Evolutionary conservation across 2,888 invertebrate species (phyloP), one percentile per base, ranked within the genome.

Genomic region (Drosophila robusta): DNA sequence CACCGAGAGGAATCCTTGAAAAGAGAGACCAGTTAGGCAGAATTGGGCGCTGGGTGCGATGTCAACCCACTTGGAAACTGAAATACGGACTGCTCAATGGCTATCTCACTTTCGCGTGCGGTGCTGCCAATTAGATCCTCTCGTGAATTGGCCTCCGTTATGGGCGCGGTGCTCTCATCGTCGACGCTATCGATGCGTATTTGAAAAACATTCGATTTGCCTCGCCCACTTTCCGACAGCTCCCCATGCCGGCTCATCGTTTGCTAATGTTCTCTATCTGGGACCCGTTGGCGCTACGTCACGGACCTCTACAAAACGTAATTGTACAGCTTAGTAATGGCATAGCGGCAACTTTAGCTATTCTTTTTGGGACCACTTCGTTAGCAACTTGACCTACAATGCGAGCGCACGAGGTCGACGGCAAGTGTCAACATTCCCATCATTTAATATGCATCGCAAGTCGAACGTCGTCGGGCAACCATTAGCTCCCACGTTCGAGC

Each of bases 1-100:
- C 56, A 91, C 91, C 24, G 91, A 91, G 7, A 91, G 85, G 64
- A 91, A 91, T 83, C 91, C 91, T 90, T 45, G 14, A 8, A 34
- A 14, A 12, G 8, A 6, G 0, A 29, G 14, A 12, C 1, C 5
- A 2, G 4, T 18, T 16, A 2, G 12, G 22, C 26, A 11, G n/a
- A 3, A 34, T 34, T 34, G 12, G 12, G 12, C 11, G 12, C 12
- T 12, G 11, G 4, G n/a, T 4, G 4, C 2, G 2, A 2, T 11
- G 7, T 7, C 12, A n/a, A 58, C 74, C 42, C 34, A 88, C 88
- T 78, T 70, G 89, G 89, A 78, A 89, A 84, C 41, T 89, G 81
- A 75, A 78, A 87, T 12, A 60, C 54, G 7, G 70, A 50, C 29
- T 78, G 78, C 11, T 71, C 80, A 44, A 54, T 73, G 16, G 41